Conservation (phyloP, 2,888 invertebrate genomes). For the Osmoderma eremita region DNA sequence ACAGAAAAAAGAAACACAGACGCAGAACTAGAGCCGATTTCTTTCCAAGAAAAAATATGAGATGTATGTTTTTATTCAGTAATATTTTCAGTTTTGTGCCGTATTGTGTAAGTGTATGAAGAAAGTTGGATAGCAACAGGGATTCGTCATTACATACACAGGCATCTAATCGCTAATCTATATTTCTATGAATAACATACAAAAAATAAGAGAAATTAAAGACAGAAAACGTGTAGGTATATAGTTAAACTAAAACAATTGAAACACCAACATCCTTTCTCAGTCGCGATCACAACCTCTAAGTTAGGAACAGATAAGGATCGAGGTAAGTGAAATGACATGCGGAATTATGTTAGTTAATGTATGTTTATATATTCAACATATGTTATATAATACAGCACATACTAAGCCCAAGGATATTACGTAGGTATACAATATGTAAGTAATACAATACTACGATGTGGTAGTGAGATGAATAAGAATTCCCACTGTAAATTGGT, state of each 20-base stretch:
- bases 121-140: slow-evolving; percentile 38
- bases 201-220: slow-evolving; percentile 48
- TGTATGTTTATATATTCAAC: slow-evolving; percentile 30
- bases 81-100: slow-evolving; percentile 40
- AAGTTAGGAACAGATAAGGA: slow-evolving; percentile 31
- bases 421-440: no score
- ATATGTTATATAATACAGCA: slow-evolving; percentile 9
- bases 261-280: slow-evolving; percentile 52
- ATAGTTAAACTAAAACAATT: slow-evolving; percentile 45
- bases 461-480: no score
- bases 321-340: slow-evolving; percentile 25
- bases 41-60: slow-evolving; percentile 4
- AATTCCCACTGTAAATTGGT: no score
- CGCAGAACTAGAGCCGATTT: slow-evolving; percentile 20
- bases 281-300: slow-evolving; percentile 40
- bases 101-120: slow-evolving; percentile 46
- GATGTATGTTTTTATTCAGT: slow-evolving; percentile 25
- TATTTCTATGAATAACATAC: slow-evolving; percentile 51
- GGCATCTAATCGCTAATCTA: slow-evolving; percentile 55
- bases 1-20: slow-evolving; percentile 24
- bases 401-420: background rate
- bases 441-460: no score
- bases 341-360: slow-evolving; percentile 25
- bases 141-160: slow-evolving; percentile 52
- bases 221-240: slow-evolving; percentile 34